These are phyloP conservation scores for Carapus acus DNA, from an alignment of 2,797 vertebrate genomes.

Conservation along the genomic window DNA sequence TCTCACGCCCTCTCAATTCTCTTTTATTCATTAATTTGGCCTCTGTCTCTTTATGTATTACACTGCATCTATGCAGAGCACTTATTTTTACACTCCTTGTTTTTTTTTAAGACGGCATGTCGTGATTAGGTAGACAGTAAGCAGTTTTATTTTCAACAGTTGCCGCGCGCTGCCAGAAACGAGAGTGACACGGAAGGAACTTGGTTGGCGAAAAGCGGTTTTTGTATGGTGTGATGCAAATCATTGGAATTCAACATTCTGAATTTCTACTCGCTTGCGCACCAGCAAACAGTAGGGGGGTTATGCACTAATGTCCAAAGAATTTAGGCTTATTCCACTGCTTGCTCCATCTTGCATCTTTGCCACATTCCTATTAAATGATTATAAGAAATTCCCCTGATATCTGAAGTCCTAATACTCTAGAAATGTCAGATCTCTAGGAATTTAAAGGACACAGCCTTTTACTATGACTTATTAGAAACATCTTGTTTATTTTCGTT, in stretches of 20 bases:
- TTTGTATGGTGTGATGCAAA: constrained; percentile 18
- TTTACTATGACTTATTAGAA: neutral
- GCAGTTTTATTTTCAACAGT: neutral
- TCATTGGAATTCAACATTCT: constrained; percentile 15
- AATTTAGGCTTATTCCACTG: constrained; percentile 8
- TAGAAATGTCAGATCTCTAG: constrained; percentile 3
- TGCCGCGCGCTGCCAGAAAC: no score
- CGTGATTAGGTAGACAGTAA: constrained; percentile 35
- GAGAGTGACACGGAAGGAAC: neutral
- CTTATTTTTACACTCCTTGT: no score
- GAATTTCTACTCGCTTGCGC: constrained; percentile 7
- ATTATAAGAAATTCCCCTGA: no score
- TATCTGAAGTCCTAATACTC: constrained; percentile 9
- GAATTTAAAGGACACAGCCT: neutral
- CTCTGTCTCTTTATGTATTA: no score
- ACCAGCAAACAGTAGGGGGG: constrained; percentile 12
- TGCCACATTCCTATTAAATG: constrained; percentile 8
- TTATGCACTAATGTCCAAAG: constrained; percentile 16
- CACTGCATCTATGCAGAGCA: no score
- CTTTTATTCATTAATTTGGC: neutral
- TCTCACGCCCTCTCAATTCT: constrained; percentile 1
- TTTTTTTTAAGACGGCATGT: no score
- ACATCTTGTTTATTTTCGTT: neutral
- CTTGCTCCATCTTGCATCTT: neutral
- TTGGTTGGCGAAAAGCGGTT: neutral